Base-by-base conservation (phyloP, 2,113 vertebrate species). In the Strix uralensis region DNA sequence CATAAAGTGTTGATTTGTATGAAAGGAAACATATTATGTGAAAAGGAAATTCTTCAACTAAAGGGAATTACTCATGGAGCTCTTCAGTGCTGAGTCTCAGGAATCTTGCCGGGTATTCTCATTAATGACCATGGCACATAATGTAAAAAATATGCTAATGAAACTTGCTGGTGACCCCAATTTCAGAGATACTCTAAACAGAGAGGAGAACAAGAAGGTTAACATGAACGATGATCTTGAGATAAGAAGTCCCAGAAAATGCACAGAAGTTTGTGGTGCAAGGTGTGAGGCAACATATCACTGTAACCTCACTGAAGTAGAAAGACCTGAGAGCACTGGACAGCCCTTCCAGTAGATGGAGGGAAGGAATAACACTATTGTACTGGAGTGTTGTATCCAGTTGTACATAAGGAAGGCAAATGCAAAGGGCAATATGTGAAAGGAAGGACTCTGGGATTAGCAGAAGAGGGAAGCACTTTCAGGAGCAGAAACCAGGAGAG, bases 11-110 rank as follows among this genome's bases (percentile, higher is more conserved):
- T 74, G 81, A 96, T 71, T 84, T 89, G 83, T 84, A 74, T 61
- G 23, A 94, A 89, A 94, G 83, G 93, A 94, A 96, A 66, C 5
- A 47, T 15, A 44, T 92, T 74, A 91, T 63, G 81, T 57, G 94
- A 81, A 95, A 91, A 95, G 95, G 93, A 97, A 97, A 91, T 91
- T 96, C 70, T 91, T 92, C 4, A 2, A 16, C 83, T 71, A 61
- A 72, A 81, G 89, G 57, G 81, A 96, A 95, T 94, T 74, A 57
- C 69, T 87, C 7, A 2, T 79, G 70, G 66, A 91, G 58, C 21
- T 74, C 75, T 88, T 88, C 80, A 38, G 47, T 11, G 46, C 6
- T 86, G 22, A 36, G 38, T 47, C 46, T 79, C 38, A 61, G 61
- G 66, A 89, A 81, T 81, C 61, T 72, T 49, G 62, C 65, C 0